Evolutionary conservation across 2,113 vertebrate species (phyloP), one percentile per base, ranked within the genome.

Genomic region (Carassius gibelio): DNA sequence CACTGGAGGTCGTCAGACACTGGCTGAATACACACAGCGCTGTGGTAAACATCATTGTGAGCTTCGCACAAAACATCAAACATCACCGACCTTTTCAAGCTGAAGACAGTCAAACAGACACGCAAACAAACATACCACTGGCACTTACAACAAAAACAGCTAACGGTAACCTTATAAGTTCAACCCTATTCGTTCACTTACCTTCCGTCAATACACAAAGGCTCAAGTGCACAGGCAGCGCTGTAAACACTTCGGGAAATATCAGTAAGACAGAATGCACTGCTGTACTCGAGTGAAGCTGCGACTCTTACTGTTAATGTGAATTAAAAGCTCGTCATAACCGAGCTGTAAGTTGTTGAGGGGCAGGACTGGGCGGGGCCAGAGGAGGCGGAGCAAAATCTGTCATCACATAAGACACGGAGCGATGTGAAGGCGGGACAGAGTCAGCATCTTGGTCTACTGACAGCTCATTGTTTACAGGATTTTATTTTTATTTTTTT

Each of bases 161-260:
- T 79, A 38, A 38, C 36, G 36, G 1, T 30, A 30, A 30, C 30
- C 2, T 7, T 42, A 34, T 23, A 66, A 75, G 30, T 75, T 45
- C 14, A 52, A 30, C 34, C 72, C 81, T 79, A 88, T 88, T 74
- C 83, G 83, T 68, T 84, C 89, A 93, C 94, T 94, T 92, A 95
- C 94, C 94, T 90, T 92, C 88, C 89, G 88, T 85, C 30, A 87
- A 78, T 42, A 80, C 79, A 78, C 87, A 90, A 91, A 89, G 82
- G n/a, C 84, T 91, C 89, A 88, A 89, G 91, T 88, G 91, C 92
- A 91, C 89, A 80, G 91, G 90, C 6, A 62, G 36, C 21, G 36
- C 91, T 45, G 42, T 10, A 45, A 45, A 45, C 42, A 10, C 42
- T 45, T 9, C 42, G 42, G 42, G 42, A 45, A 8, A 76, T 87